phyloP scores from a whole-genome alignment of 2,797 vertebrate genomes.

The Benthosema pterotum region DNA sequence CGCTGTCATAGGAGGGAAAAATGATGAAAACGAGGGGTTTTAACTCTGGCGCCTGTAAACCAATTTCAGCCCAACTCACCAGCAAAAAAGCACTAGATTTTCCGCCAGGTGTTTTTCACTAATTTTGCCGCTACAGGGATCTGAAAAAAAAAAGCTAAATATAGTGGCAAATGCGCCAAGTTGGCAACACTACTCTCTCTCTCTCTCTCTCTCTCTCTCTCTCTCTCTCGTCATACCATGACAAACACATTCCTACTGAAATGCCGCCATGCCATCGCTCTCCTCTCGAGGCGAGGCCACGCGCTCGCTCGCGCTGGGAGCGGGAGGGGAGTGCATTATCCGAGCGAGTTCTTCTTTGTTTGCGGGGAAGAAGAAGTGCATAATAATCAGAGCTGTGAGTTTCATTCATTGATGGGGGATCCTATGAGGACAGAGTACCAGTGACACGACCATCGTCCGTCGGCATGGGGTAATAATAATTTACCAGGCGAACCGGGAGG shows the following conservation, averaged over 20 bases:
- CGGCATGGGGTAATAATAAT: constrained; percentile 60
- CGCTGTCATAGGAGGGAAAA: too few relatives aligned
- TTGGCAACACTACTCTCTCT: too few relatives aligned
- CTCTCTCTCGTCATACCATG: too few relatives aligned
- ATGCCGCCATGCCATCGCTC: not conserved
- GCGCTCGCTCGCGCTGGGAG: constrained; percentile 43
- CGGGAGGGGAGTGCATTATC: constrained; percentile 16
- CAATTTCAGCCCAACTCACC: too few relatives aligned
- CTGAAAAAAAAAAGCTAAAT: too few relatives aligned
- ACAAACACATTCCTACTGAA: constrained; percentile 22
- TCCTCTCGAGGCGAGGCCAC: constrained; percentile 32
- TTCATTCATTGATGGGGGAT: constrained; percentile 4
- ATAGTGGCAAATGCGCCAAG: too few relatives aligned
- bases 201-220: too few relatives aligned
- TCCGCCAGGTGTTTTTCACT: too few relatives aligned
- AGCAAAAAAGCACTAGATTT: too few relatives aligned
- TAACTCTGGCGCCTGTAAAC: too few relatives aligned
- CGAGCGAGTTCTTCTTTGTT: constrained; percentile 4
- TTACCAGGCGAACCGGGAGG: constrained; percentile 62
- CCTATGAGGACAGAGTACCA: constrained; percentile 40
- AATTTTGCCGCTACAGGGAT: too few relatives aligned
- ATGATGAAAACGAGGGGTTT: too few relatives aligned
- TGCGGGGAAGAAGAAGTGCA: constrained; percentile 25
- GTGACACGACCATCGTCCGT: constrained; percentile 65
- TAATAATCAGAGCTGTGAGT: constrained; percentile 24